Percentiles rank a stretch among this genome's conserved stretches.
Evolutionary conservation across 1,140 invertebrate genomes (phyloP).

Genomic region (Solenopsis fugax): DNA sequence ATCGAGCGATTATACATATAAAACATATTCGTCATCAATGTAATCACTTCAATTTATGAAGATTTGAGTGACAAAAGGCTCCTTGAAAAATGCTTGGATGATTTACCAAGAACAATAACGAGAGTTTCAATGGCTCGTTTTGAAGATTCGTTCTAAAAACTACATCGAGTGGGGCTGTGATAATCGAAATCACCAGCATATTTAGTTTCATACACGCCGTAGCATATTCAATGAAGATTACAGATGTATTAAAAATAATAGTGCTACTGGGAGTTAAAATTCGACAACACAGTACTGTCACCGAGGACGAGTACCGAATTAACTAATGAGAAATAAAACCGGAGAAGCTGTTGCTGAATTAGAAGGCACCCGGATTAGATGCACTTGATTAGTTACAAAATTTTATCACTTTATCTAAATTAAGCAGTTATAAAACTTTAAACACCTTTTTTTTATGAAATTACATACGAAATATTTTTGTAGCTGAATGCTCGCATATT

Average conservation of each 20-base stretch:
- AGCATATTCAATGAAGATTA: neutral
- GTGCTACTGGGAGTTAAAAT: neutral
- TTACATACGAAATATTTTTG: neutral
- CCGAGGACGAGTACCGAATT: neutral
- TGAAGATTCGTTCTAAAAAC: neutral
- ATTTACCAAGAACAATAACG: neutral
- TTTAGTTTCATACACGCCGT: no score
- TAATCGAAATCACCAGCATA: neutral
- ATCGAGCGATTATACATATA: neutral
- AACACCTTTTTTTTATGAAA: neutral
- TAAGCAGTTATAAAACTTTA: neutral
- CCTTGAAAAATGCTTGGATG: neutral
- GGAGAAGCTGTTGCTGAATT: neutral
- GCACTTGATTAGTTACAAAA: neutral
- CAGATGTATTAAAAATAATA: neutral
- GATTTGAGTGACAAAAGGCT: neutral
- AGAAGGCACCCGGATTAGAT: neutral
- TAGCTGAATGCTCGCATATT: neutral
- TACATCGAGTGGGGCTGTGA: no score
- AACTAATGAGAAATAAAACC: neutral
- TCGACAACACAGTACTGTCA: neutral
- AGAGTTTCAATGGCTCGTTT: neutral
- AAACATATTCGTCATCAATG: neutral
- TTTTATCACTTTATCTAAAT: neutral
- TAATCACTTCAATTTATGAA: neutral